Conservation (phyloP, 2,888 invertebrate genomes). For the Andrena dorsata region DNA sequence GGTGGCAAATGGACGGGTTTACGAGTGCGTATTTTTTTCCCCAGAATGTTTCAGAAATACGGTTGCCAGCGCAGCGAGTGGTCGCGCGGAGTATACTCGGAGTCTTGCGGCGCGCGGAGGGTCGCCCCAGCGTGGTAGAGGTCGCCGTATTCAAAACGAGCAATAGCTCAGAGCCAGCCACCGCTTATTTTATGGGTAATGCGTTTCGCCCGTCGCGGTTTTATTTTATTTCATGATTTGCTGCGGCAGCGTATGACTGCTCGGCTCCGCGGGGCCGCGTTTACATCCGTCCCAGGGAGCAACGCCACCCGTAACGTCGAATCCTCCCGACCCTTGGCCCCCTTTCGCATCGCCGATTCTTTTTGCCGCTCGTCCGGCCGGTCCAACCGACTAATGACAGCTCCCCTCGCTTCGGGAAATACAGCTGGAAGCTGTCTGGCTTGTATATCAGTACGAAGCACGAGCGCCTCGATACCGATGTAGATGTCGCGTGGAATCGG, state of each 20-base stretch:
- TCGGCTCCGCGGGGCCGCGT: constrained; percentile 3
- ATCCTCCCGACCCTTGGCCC: constrained; percentile 9
- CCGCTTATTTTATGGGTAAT: constrained; percentile 75
- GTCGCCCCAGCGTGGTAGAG: constrained; percentile 21
- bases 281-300: constrained; percentile 18
- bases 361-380: background rate
- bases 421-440: background rate
- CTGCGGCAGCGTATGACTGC: constrained; percentile 42
- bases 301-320: constrained; percentile 28
- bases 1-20: constrained; percentile 56
- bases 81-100: constrained; percentile 20
- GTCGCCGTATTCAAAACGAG: constrained; percentile 68
- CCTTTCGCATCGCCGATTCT: constrained; percentile 6
- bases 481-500: background rate
- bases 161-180: constrained; percentile 62
- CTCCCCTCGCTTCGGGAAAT: background rate
- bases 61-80: constrained; percentile 24
- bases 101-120: constrained; percentile 24
- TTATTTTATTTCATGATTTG: constrained; percentile 71
- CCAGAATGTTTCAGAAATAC: constrained; percentile 52
- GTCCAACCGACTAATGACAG: constrained; percentile 23
- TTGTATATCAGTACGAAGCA: background rate
- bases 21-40: constrained; percentile 47
- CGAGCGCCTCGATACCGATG: too few species aligned
- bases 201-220: constrained; percentile 67